Base-by-base conservation (phyloP, 2,797 vertebrate species). In the Enteromius afrohamiltoni region DNA sequence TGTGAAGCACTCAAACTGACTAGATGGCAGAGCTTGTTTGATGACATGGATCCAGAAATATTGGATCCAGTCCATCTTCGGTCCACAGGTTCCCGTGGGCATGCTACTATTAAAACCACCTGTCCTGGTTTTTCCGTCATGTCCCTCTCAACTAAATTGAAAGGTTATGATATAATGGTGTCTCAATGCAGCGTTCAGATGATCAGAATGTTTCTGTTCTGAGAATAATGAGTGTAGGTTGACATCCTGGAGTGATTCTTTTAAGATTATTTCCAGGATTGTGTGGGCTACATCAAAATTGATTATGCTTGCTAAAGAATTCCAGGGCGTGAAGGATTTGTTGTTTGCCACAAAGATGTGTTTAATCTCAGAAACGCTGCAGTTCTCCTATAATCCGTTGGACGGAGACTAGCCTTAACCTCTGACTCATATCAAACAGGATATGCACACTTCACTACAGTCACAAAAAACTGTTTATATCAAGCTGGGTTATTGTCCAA, bases 41-140 rank as follows among this genome's bases (percentile, higher is more conserved):
- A 62, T 26, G 55, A n/a, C n/a, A 26, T 60, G 55, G 55, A 62
- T 5, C 58, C 23, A 62, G 13, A 62, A 6, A 26, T 62, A 62
- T 2, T 14, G 26, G 10, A 26, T 11, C 55, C n/a, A 26, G 13
- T 74, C 19, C 34, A 69, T 65, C 42, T 42, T 45, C 4, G 21
- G 23, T 80, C 31, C 65, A 37, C 29, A 71, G 21, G 31, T 49
- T 75, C 80, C 58, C 1, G 1, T 65, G 45, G 58, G 80, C 29
- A 62, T 40, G 80, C 26, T 65, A 21, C 58, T 82, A 82, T 75
- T 82, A 65, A 82, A 74, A 53, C 58, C 55, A 60, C 67, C 17
- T 74, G 80, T 51, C 69, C 80, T 75, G 70, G 55, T 75, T 82
- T 75, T 82, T 29, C 37, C 37, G 31, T 80, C 68, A 71, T 70